Percentiles rank a stretch among this genome's conserved stretches.
phyloP scores from a whole-genome alignment of 2,113 vertebrate species.

The Kryptolebias marmoratus region DNA sequence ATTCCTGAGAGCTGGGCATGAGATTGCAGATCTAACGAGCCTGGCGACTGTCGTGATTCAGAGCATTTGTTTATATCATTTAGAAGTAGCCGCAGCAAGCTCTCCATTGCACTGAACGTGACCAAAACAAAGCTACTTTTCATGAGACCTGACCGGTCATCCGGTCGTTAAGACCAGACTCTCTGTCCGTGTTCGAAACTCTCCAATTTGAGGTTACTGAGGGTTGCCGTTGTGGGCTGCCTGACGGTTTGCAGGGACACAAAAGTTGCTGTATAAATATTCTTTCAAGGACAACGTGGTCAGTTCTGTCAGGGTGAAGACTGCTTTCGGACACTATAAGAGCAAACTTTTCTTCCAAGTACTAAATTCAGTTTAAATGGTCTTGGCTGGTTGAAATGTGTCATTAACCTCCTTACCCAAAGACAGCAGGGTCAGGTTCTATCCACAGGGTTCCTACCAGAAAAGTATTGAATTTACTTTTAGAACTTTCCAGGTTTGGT shows the following conservation, averaged over 20 bases:
- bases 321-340: slow-evolving; percentile 10
- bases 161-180: slow-evolving; percentile 54
- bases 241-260: slow-evolving; percentile 57
- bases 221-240: slow-evolving; percentile 60
- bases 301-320: slow-evolving; percentile 38
- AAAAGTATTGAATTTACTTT: too few species aligned
- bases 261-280: slow-evolving; percentile 68
- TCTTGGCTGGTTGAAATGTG: slow-evolving; percentile 36
- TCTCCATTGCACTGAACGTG: slow-evolving; percentile 44
- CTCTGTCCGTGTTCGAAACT: slow-evolving; percentile 58
- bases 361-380: slow-evolving; percentile 34
- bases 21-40: slow-evolving; percentile 37
- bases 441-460: slow-evolving; percentile 2
- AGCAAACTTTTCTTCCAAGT: slow-evolving; percentile 40
- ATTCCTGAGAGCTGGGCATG: slow-evolving; percentile 35
- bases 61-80: slow-evolving; percentile 74
- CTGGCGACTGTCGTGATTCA: slow-evolving; percentile 52
- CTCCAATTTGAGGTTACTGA: slow-evolving; percentile 69
- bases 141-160: slow-evolving; percentile 51
- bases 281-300: slow-evolving; percentile 24
- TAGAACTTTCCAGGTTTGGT: too few species aligned
- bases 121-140: slow-evolving; percentile 63
- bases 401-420: slow-evolving; percentile 30
- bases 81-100: slow-evolving; percentile 60
- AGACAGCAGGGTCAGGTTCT: slow-evolving; percentile 10